These are phyloP conservation scores for Siderastrea siderea DNA, from an alignment of 92 coral and sea anemone genomes.

Conservation along the genomic window DNA sequence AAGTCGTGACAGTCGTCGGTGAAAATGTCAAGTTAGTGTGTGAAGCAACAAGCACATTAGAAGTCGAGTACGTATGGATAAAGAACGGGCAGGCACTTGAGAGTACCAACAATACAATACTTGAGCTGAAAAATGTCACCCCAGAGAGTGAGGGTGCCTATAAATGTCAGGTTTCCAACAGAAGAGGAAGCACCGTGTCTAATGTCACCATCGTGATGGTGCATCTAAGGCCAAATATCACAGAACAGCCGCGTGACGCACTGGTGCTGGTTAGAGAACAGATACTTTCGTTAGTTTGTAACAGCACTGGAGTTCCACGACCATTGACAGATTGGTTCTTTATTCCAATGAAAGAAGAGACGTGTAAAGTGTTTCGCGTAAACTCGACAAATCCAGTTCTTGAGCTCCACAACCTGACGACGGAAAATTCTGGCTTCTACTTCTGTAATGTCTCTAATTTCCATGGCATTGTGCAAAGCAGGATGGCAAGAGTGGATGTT, in stretches of 20 bases:
- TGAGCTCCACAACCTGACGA: background rate
- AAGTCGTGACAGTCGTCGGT: slow-evolving; percentile 23
- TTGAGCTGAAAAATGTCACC: slow-evolving; percentile 37
- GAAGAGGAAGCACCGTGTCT: slow-evolving; percentile 42
- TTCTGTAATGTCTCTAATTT: slow-evolving; percentile 54
- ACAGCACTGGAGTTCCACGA: slow-evolving; percentile 52
- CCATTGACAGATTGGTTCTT: slow-evolving; percentile 67
- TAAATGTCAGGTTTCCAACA: slow-evolving; percentile 57
- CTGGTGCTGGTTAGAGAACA: slow-evolving; percentile 29
- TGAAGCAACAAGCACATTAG: slow-evolving; percentile 27
- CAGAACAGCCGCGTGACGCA: slow-evolving; percentile 32
- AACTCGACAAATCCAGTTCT: slow-evolving; percentile 35
- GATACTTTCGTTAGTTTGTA: slow-evolving; percentile 23
- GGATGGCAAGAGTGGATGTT: slow-evolving; percentile 51
- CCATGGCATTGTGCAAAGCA: slow-evolving; percentile 44
- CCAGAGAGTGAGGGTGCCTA: slow-evolving; percentile 53
- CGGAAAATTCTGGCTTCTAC: slow-evolving; percentile 39
- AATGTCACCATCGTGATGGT: slow-evolving; percentile 60
- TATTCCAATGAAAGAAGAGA: slow-evolving; percentile 29
- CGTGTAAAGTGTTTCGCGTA: background rate
- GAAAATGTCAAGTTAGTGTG: slow-evolving; percentile 21
- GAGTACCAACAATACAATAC: background rate
- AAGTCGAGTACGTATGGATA: slow-evolving; percentile 40
- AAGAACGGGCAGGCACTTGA: slow-evolving; percentile 40
- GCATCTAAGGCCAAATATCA: slow-evolving; percentile 54